These are phyloP conservation scores for Drosophila pseudotakahashii DNA, from an alignment of 2,888 invertebrate species.

Conservation along the genomic window DNA sequence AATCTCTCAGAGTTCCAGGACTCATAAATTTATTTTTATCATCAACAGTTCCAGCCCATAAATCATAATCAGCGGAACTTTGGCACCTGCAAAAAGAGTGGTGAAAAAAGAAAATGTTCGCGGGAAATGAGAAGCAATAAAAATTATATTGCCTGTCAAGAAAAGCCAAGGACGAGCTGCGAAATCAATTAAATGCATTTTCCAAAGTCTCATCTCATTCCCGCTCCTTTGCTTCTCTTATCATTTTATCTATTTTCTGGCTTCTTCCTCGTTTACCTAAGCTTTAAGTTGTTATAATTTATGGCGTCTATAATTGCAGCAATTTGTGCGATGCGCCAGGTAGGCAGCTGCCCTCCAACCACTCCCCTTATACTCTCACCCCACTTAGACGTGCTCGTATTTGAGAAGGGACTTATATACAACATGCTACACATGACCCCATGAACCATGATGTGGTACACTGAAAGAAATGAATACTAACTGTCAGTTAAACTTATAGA, in stretches of 20 bases:
- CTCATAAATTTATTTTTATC: constrained; percentile 3
- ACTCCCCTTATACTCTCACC: background rate
- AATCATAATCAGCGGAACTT: constrained; percentile 26
- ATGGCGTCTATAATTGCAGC: constrained; percentile 78
- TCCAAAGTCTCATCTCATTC: constrained; percentile 30
- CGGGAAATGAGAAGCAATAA: constrained; percentile 15
- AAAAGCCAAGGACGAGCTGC: constrained; percentile 41
- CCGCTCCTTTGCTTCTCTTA: background rate
- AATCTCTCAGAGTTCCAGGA: background rate
- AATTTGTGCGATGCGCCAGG: constrained; percentile 53
- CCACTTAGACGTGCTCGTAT: constrained; percentile 42
- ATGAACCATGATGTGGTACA: background rate
- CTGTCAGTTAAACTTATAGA: background rate
- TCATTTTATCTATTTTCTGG: constrained; percentile 20
- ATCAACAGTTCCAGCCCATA: constrained; percentile 10
- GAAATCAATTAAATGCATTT: constrained; percentile 75
- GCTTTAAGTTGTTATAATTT: constrained; percentile 66
- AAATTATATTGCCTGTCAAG: constrained; percentile 26
- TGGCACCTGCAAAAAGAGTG: constrained; percentile 7
- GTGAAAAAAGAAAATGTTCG: background rate
- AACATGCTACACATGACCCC: constrained; percentile 31
- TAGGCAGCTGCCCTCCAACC: background rate
- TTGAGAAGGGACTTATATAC: constrained; percentile 57
- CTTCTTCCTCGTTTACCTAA: constrained; percentile 38
- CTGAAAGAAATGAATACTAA: background rate